Base-by-base conservation (phyloP, 2,888 invertebrate species). In the Phoenoteleia sp. region DNA sequence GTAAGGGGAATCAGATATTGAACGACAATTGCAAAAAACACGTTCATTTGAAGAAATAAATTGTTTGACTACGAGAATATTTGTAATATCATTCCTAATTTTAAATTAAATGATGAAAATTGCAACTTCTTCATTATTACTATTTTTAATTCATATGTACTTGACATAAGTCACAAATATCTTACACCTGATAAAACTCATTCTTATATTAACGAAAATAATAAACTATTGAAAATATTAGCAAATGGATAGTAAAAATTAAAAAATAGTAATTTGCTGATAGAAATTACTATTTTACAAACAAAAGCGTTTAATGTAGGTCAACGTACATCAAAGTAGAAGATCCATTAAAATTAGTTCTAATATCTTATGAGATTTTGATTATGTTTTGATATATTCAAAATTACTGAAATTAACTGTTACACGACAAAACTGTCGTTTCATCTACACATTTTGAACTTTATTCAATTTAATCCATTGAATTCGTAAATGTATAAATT, bases 391-490 rank as follows among this genome's bases (percentile, higher is more conserved):
- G 11, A 58, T 58, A 58, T 58, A 58, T 71, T 58, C 21, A 71
- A 56, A 29, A 33, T 58, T 21, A 6, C 21, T 71, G 23, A 42
- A 39, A 54, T 54, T 54, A 54, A 66, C 21, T 13, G 19, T 42
- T 60, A 15, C 13, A 17, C 19, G 29, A 9, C 36, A 36, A n/a
- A 66, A 69, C 17, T 39, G 11, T 36, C 52, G 6, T 21, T 25
- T 42, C 23, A 0, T 23, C 23, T 27, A 11, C 33, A 23, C 17
- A 13, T 42, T 56, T 42, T 56, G 21, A 45, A 47, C 45, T 15
- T 58, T 36, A 52, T 39, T 74, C 58, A 60, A 60, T 52, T 52
- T 52, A 58, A 60, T 49, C 49, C 47, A 58, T 45, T 69, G 69
- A 25, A 42, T n/a, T 17, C 25, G 13, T n/a, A n/a, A 58, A 56